Percentiles rank a stretch among this genome's conserved stretches.
phyloP scores from a whole-genome alignment of 2,113 vertebrate genomes.

The Porphyrio hochstetteri region DNA sequence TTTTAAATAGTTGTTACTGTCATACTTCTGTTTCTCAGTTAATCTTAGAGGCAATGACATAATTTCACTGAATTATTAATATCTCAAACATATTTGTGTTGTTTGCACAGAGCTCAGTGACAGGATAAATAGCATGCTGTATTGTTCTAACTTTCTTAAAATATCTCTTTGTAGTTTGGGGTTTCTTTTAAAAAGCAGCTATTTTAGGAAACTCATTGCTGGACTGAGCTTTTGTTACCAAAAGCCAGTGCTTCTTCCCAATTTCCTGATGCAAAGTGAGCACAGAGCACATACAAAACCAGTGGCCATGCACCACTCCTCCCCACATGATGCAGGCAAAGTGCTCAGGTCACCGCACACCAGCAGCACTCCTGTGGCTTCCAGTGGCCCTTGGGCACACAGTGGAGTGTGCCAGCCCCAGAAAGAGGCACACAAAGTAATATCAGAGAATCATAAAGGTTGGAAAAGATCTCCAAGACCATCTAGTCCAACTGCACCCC shows the following conservation, averaged over 20 bases:
- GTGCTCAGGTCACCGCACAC: fast-evolving
- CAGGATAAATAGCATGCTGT: background rate
- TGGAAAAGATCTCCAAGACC: too few relatives aligned
- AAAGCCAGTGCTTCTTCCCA: background rate
- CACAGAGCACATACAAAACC: background rate
- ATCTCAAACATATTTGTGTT: background rate
- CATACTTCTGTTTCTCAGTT: background rate
- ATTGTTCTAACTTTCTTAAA: slow-evolving; percentile 21
- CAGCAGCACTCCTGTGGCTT: fast-evolving
- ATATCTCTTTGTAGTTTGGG: background rate
- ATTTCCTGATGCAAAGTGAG: background rate
- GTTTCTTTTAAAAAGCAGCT: background rate
- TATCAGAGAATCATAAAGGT: too few relatives aligned
- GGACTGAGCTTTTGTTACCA: background rate
- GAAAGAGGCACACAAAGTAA: fast-evolving
- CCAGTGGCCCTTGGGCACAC: background rate
- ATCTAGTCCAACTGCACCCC: too few relatives aligned
- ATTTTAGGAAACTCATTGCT: background rate
- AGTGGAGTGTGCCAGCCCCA: fast-evolving
- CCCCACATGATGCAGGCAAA: fast-evolving
- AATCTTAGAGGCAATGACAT: background rate
- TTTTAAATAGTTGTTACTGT: background rate
- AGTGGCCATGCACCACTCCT: background rate
- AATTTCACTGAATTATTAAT: background rate
- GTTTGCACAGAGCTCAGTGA: background rate